A percentile compares a stretch with the other conserved stretches of the same genome.
phyloP scores from a whole-genome alignment of 2,888 invertebrate genomes.

The Platerodrilus igneus region DNA sequence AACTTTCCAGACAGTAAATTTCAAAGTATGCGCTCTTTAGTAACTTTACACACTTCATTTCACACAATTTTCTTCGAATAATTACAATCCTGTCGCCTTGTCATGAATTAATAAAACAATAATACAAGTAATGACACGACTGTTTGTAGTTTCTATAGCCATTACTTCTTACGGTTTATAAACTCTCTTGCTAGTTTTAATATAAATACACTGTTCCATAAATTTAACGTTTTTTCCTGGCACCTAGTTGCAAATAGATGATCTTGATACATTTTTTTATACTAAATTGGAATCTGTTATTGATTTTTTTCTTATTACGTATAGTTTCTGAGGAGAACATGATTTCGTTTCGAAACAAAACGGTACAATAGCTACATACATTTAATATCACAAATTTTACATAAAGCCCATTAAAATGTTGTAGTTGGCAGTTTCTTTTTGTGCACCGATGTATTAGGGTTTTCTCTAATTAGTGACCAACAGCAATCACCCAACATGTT shows the following conservation, averaged over 20 bases:
- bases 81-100: too few relatives aligned
- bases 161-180: too few relatives aligned
- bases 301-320: conserved; percentile 3
- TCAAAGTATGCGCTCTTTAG: too few relatives aligned
- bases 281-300: conserved; percentile 1
- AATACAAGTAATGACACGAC: too few relatives aligned
- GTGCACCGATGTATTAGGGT: too few relatives aligned
- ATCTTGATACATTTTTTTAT: neutral
- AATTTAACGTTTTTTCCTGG: neutral
- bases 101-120: too few relatives aligned
- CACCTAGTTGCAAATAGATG: conserved; percentile 3
- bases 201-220: conserved; percentile 1
- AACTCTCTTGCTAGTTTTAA: too few relatives aligned
- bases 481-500: conserved; percentile 40
- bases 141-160: too few relatives aligned
- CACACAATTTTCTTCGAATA: too few relatives aligned
- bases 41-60: too few relatives aligned
- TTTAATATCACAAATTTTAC: conserved; percentile 1
- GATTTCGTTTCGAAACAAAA: conserved; percentile 3
- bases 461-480: conserved; percentile 27
- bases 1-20: too few relatives aligned
- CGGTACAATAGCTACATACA: conserved; percentile 1
- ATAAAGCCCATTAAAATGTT: conserved; percentile 4
- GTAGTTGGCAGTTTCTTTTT: conserved; percentile 12
- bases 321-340: neutral